Evolutionary conservation across 2,797 vertebrate species (phyloP), one percentile per base, ranked within the genome.

Genomic region (Telmatherina bonti): DNA sequence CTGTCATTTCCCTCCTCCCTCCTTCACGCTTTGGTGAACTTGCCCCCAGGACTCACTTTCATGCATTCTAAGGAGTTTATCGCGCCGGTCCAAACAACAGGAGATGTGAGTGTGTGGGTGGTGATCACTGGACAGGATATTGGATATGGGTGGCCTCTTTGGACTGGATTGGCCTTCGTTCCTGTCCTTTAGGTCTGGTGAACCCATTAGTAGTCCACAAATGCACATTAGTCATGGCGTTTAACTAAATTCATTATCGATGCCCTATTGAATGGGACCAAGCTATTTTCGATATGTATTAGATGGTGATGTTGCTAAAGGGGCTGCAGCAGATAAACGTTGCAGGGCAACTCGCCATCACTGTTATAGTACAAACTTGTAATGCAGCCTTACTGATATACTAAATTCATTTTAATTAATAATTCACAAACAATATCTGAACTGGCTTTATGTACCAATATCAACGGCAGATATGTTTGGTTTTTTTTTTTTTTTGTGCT

Each of bases 11-110:
- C 62, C 78, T 79, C 81, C 72, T 84, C 81, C 86, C 83, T 89
- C 90, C 88, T 91, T 92, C 90, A 91, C 80, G 87, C 90, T 88
- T 90, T 83, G 82, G 60, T 87, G 86, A 86, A 85, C 85, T 78
- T 84, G 75, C 85, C 89, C 90, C 75, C 70, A 52, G 89, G 88
- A 91, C 76, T 83, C 12, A 67, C 89, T 87, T 83, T 90, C 83
- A 83, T 91, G 85, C 90, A 91, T 91, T 88, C 84, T 85, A 88
- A 92, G 84, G 87, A 86, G 82, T 7, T 86, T 81, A 81, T 80
- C 68, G 27, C 54, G 73, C 78, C 70, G 51, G 76, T 79, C 76
- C 85, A 70, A 85, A 85, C 85, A 86, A 88, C 66, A 60, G 79
- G 62, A 62, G 79, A 82, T 60, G 58, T 74, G 55, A 61, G 56